These are phyloP conservation scores for Struthio camelus DNA, from an alignment of 2,113 vertebrate genomes.

Conservation along the genomic window DNA sequence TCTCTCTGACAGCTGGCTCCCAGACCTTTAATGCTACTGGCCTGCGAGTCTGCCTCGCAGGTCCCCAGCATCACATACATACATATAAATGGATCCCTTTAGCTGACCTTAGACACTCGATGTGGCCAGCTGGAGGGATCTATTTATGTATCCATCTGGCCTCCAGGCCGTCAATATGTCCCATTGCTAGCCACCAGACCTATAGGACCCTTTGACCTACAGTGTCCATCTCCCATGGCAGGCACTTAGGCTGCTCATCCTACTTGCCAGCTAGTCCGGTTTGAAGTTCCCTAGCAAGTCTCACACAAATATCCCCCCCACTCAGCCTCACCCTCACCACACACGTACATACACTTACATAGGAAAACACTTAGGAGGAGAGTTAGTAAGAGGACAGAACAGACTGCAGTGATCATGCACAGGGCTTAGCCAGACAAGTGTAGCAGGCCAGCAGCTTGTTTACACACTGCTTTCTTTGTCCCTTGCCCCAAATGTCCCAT, in stretches of 20 bases:
- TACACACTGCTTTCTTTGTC: background rate
- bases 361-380: background rate
- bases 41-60: background rate
- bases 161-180: background rate
- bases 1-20: background rate
- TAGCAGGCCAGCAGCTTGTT: background rate
- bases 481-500: background rate
- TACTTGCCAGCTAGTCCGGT: background rate
- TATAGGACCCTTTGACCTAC: background rate
- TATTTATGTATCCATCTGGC: background rate
- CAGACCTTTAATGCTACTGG: rapidly evolving
- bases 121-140: background rate
- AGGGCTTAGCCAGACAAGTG: rapidly evolving
- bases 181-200: background rate
- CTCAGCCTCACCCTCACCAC: too few relatives aligned
- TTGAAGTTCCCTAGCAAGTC: background rate
- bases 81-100: background rate
- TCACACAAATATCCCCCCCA: background rate
- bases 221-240: background rate
- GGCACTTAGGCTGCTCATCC: background rate
- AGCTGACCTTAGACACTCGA: too few relatives aligned
- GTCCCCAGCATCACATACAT: too few relatives aligned
- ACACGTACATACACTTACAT: rapidly evolving
- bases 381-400: background rate
- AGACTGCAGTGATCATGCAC: background rate